Base-by-base conservation (phyloP, 2,888 invertebrate species). In the Pachycephus smyrnensis region DNA sequence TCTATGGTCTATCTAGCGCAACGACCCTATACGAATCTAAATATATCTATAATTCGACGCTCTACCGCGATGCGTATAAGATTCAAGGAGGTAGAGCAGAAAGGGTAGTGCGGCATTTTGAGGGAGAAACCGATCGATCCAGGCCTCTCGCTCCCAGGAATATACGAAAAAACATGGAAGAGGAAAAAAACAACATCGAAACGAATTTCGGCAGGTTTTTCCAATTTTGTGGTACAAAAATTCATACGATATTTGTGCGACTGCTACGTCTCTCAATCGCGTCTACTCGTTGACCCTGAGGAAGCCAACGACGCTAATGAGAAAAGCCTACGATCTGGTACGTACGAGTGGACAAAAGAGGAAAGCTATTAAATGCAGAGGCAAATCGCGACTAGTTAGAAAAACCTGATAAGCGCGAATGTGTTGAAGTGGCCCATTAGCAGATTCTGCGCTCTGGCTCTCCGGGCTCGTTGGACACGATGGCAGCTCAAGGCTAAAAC, bases 401-500 rank as follows among this genome's bases (percentile, higher is more conserved):
- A 71, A 71, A 71, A 71, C 12, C 23, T 71, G 71, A 71, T 71
- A 31, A 71, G 31, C 71, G 3, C 71, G 31, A 33, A 71, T 15
- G 33, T 71, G 31, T 23, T 23, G 31, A 32, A 33, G 4, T 33
- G 71, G 15, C 71, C 15, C 71, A 55, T 9, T 23, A 33, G 71
- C 71, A 71, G 71, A 71, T 71, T 71, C 71, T 71, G 71, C 71
- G 71, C 71, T 33, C 55, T 33, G 71, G 71, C 71, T 71, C 71
- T 71, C 71, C 71, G 12, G 71, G 71, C 71, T 31, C n/a, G 31
- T 32, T 71, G 55, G 55, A 55, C 23, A 55, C 55, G 23, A 31
- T 71, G 71, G 71, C 71, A 71, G 71, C 71, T 71, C 71, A 71
- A 71, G 71, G 71, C 32, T 71, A 32, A 71, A 71, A 71, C 71